Percentiles rank a stretch among this genome's conserved stretches.
Conservation (phyloP, 64 coral and sea anemone genomes). For the Stichodactyla helianthus region DNA sequence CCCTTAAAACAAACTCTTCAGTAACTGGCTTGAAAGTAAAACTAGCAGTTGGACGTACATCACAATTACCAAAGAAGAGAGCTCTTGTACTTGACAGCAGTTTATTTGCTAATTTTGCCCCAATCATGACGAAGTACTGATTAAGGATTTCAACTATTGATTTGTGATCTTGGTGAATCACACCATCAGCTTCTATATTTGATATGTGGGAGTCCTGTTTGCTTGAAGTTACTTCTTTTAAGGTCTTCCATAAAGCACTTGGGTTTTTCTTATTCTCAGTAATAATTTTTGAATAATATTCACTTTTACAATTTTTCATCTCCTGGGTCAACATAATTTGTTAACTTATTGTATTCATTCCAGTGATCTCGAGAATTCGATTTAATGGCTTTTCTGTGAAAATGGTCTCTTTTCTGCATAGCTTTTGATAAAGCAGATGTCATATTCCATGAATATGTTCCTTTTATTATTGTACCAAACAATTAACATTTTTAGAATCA, state of each 20-base stretch:
- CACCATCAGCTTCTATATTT: neutral
- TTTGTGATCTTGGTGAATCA: neutral
- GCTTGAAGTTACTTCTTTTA: neutral
- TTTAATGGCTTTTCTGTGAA: conserved; percentile 50
- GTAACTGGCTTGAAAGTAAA: too few relatives aligned
- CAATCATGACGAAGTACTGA: neutral
- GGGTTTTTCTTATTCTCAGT: neutral
- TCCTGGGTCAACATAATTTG: conserved; percentile 28
- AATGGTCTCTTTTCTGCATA: conserved; percentile 38
- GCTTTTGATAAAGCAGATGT: too few relatives aligned
- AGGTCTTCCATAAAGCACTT: neutral
- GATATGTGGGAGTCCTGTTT: neutral
- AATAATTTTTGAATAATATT: conserved; percentile 41
- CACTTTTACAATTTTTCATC: conserved; percentile 50
- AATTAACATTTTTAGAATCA: too few relatives aligned
- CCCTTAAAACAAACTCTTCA: too few relatives aligned
- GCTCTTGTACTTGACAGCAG: too few relatives aligned
- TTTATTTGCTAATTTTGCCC: too few relatives aligned
- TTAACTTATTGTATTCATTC: conserved; percentile 37
- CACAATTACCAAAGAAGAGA: too few relatives aligned
- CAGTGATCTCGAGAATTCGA: conserved; percentile 36
- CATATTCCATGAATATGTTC: too few relatives aligned
- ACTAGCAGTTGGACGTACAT: too few relatives aligned
- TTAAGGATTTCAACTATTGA: neutral
- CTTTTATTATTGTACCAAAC: too few relatives aligned